Evolutionary conservation across 2,113 vertebrate genomes (phyloP).

Genomic region (Penelope pileata): DNA sequence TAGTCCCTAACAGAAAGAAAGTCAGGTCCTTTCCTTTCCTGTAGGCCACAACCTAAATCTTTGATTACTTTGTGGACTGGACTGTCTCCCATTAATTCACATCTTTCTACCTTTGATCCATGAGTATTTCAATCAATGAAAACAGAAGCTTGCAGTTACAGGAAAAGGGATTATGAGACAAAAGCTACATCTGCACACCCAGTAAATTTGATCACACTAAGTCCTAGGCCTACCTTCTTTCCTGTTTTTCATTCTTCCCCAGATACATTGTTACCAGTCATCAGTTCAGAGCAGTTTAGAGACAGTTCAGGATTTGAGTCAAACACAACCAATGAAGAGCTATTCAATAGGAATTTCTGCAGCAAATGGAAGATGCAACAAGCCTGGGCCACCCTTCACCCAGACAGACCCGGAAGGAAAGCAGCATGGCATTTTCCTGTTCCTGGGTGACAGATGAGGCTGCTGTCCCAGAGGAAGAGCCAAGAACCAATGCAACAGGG

Average conservation of each 20-base stretch:
- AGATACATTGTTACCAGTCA: background rate
- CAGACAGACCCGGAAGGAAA: fast-evolving
- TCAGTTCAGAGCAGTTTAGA: background rate
- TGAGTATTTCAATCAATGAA: background rate
- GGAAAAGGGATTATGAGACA: background rate
- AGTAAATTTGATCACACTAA: background rate
- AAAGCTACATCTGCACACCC: background rate
- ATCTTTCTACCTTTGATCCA: background rate
- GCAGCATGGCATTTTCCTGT: background rate
- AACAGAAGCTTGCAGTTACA: background rate
- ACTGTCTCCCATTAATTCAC: background rate
- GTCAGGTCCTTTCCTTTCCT: background rate
- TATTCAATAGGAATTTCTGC: background rate
- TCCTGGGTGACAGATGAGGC: background rate
- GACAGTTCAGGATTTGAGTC: background rate
- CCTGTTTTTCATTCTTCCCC: background rate
- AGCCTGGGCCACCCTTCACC: background rate
- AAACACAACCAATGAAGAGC: background rate
- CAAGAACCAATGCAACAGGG: background rate
- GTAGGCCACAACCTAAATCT: background rate
- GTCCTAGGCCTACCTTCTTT: background rate
- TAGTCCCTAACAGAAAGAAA: background rate
- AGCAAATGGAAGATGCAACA: background rate
- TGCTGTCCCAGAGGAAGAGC: background rate
- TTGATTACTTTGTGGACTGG: background rate